Evolutionary conservation across 2,113 vertebrate genomes (phyloP).

Genomic region (Stercorarius parasiticus): DNA sequence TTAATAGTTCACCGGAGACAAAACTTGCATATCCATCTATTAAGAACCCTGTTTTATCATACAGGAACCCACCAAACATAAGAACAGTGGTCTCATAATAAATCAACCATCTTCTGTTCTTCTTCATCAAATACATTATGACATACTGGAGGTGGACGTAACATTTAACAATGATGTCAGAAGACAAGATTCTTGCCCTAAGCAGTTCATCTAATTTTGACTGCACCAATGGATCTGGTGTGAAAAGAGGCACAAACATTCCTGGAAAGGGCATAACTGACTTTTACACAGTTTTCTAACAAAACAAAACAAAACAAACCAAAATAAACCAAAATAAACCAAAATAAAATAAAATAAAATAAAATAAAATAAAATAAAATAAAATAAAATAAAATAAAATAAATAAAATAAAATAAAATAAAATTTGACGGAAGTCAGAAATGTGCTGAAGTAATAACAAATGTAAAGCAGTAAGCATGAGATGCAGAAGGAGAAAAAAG

Average conservation of each 20-base stretch:
- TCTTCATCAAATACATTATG: neutral
- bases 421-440: neutral
- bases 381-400: neutral
- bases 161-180: neutral
- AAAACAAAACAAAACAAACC: neutral
- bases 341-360: neutral
- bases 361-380: neutral
- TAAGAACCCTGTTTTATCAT: neutral
- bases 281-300: neutral
- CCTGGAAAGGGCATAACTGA: neutral
- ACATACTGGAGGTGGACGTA: neutral
- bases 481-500: neutral
- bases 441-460: neutral
- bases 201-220: neutral
- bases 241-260: neutral
- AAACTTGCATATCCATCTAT: neutral
- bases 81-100: neutral
- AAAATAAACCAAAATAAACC: neutral
- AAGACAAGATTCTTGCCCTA: neutral
- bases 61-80: neutral
- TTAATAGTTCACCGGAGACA: neutral
- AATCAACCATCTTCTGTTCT: neutral
- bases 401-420: neutral
- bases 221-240: neutral
- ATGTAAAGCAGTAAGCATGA: neutral